Percentiles rank a stretch among this genome's conserved stretches.
Conservation (phyloP, 2,113 vertebrate genomes). For the Thunnus maccoyii region DNA sequence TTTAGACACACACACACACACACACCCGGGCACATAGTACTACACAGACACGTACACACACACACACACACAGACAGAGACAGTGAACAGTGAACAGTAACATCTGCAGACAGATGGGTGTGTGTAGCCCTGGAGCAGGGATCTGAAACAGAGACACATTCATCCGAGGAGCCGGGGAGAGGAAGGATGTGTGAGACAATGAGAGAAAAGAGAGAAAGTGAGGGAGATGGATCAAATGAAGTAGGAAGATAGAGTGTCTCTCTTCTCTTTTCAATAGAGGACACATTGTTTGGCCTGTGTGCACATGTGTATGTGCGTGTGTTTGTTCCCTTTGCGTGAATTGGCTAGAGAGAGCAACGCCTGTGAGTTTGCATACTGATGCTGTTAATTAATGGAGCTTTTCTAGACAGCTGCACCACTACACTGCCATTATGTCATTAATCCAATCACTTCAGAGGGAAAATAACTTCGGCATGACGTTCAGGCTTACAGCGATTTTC, state of each 20-base stretch:
- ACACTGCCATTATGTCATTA: slow-evolving; percentile 77
- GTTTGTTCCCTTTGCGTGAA: slow-evolving; percentile 59
- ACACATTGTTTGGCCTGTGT: slow-evolving; percentile 80
- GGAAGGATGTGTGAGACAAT: slow-evolving; percentile 83
- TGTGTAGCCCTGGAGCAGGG: slow-evolving; percentile 79
- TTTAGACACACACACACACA: slow-evolving; percentile 1
- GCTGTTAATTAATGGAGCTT: slow-evolving; percentile 78
- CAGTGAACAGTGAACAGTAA: slow-evolving; percentile 67
- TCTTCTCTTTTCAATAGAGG: slow-evolving; percentile 81
- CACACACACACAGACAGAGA: slow-evolving; percentile 47
- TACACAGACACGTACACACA: slow-evolving; percentile 24
- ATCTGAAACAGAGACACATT: slow-evolving; percentile 84
- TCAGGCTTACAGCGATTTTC: slow-evolving; percentile 37
- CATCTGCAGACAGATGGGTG: slow-evolving; percentile 84
- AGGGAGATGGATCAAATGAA: slow-evolving; percentile 82
- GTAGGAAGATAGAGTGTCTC: slow-evolving; percentile 82
- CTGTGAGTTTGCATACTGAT: slow-evolving; percentile 81
- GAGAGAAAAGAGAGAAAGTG: slow-evolving; percentile 71
- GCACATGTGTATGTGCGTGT: slow-evolving; percentile 62
- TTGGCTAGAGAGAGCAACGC: slow-evolving; percentile 52
- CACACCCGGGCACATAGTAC: neutral
- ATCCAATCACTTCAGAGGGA: slow-evolving; percentile 68
- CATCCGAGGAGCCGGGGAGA: slow-evolving; percentile 77
- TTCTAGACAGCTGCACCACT: slow-evolving; percentile 75
- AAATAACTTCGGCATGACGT: slow-evolving; percentile 60